Evolutionary conservation across 2,113 vertebrate genomes (phyloP).

Genomic region (Murina feae): DNA sequence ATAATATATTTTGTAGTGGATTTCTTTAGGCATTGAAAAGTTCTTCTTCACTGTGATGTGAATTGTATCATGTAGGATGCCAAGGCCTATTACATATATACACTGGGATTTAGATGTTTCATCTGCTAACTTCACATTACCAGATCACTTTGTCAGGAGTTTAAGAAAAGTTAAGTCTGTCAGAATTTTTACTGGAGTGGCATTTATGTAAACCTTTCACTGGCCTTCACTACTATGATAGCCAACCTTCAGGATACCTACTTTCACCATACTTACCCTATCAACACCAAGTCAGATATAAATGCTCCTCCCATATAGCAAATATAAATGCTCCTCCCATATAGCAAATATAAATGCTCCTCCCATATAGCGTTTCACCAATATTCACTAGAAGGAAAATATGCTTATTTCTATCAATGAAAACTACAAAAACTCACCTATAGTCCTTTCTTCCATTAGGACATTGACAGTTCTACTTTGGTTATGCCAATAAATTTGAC

Average conservation of each 20-base stretch:
- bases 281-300: not conserved
- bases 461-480: not conserved
- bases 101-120: not conserved
- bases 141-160: not conserved
- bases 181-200: not conserved
- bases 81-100: not conserved
- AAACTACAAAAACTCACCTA: not conserved
- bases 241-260: not conserved
- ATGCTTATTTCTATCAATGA: not conserved
- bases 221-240: not conserved
- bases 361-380: not conserved
- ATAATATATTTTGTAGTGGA: not conserved
- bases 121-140: not conserved
- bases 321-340: not conserved
- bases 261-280: not conserved
- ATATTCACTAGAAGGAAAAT: not conserved
- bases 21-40: conserved; percentile 31
- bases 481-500: not conserved
- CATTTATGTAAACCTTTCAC: not conserved
- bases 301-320: not conserved
- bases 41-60: conserved; percentile 23
- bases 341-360: not conserved
- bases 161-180: not conserved
- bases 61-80: not conserved
- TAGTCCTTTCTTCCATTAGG: not conserved